Conservation (phyloP, 2,797 vertebrate genomes). For the Cynopterus sphinx region DNA sequence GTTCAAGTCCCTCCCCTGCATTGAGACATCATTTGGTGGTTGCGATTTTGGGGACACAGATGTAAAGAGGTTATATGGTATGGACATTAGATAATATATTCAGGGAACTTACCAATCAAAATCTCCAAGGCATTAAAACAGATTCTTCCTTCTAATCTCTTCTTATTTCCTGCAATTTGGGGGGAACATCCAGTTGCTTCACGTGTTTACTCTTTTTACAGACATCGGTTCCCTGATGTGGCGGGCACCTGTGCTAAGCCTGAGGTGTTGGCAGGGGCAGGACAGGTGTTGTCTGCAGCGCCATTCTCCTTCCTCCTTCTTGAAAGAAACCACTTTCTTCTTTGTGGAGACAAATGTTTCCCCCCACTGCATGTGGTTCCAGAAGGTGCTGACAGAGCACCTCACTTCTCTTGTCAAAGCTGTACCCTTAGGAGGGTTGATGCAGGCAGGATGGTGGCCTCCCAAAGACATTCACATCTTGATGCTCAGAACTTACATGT, state of each 20-base stretch:
- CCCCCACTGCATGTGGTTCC: background rate
- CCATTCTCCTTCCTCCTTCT: background rate
- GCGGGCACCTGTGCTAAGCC: background rate
- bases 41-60: background rate
- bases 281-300: background rate
- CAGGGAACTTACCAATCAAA: background rate
- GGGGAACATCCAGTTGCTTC: background rate
- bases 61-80: background rate
- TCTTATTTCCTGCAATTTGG: background rate
- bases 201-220: background rate
- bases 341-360: background rate
- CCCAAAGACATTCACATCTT: background rate
- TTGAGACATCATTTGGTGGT: background rate
- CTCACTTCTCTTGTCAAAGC: background rate
- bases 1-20: background rate
- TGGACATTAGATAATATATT: background rate
- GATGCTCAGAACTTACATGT: background rate
- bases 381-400: background rate
- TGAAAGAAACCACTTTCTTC: background rate
- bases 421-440: background rate
- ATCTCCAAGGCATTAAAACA: background rate
- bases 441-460: background rate
- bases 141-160: background rate
- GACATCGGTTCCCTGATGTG: fast-evolving
- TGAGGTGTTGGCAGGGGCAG: background rate